A percentile compares a stretch with the other conserved stretches of the same genome.
Evolutionary conservation across 1,140 invertebrate genomes (phyloP).

Genomic region (Zophobas morio): DNA sequence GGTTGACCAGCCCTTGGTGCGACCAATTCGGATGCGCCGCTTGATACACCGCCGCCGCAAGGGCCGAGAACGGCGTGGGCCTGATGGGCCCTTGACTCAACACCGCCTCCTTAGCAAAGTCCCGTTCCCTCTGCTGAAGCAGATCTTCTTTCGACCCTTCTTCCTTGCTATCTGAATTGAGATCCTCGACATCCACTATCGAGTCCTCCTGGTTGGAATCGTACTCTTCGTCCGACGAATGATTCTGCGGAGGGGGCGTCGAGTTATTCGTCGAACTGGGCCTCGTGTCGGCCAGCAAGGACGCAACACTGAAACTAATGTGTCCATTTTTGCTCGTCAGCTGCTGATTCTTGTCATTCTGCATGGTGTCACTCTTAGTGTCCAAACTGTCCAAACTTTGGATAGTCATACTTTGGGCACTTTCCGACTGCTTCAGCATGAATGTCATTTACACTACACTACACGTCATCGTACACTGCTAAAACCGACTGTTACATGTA

Average conservation of each 20-base stretch:
- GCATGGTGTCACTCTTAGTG: constrained; percentile 64
- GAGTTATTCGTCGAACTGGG: constrained; percentile 61
- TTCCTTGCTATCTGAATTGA: constrained; percentile 70
- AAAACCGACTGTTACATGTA: constrained; percentile 52
- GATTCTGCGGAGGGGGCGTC: constrained; percentile 67
- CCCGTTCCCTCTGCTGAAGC: constrained; percentile 53
- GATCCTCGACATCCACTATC: constrained; percentile 79
- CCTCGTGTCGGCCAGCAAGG: constrained; percentile 75
- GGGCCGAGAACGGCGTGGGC: constrained; percentile 77
- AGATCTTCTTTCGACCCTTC: constrained; percentile 56
- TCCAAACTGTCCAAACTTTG: constrained; percentile 64
- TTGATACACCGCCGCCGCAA: constrained; percentile 73
- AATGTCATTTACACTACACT: neutral
- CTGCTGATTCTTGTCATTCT: constrained; percentile 70
- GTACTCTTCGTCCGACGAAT: constrained; percentile 76
- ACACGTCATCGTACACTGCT: constrained; percentile 6
- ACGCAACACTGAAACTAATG: constrained; percentile 80
- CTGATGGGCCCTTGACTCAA: constrained; percentile 72
- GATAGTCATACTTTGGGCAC: constrained; percentile 67
- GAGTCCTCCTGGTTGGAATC: constrained; percentile 78
- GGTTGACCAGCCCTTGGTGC: constrained; percentile 72
- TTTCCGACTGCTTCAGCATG: constrained; percentile 63
- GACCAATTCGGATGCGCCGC: constrained; percentile 68
- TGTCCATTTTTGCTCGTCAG: constrained; percentile 66
- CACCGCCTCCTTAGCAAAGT: constrained; percentile 62